A percentile compares a stretch with the other conserved stretches of the same genome.
Conservation (phyloP, 2,113 vertebrate species). For the Psilopsiagon aurifrons region DNA sequence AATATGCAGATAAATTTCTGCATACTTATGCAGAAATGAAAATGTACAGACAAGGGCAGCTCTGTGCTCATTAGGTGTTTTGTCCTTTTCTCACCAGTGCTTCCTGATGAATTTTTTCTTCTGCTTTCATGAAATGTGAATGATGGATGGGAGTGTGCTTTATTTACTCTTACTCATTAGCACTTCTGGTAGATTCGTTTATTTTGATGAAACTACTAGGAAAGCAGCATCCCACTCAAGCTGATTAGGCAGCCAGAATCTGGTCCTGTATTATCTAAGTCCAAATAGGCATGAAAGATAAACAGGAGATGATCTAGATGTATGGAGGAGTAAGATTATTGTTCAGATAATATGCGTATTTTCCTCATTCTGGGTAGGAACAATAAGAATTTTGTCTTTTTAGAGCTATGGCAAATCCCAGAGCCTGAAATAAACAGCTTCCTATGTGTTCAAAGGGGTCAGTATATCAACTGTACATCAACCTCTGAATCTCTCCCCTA, state of each 20-base stretch:
- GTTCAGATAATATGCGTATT: neutral
- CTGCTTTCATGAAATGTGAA: neutral
- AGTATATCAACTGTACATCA: neutral
- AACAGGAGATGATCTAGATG: neutral
- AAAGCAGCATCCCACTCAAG: neutral
- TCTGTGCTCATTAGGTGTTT: neutral
- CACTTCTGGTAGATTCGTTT: neutral
- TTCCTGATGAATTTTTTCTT: neutral
- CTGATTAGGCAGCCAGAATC: neutral
- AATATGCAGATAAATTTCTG: neutral
- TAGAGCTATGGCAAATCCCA: neutral
- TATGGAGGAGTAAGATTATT: neutral
- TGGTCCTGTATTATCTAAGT: neutral
- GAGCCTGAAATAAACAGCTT: neutral
- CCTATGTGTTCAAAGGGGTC: fast-evolving
- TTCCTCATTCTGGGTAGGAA: neutral
- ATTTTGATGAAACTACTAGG: neutral
- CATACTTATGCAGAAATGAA: neutral
- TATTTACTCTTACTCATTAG: neutral
- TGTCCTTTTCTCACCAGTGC: neutral
- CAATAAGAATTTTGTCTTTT: neutral
- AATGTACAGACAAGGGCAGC: neutral
- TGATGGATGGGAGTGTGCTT: neutral
- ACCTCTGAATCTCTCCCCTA: neutral
- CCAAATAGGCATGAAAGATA: neutral